Evolutionary conservation across 2,797 vertebrate species (phyloP), one percentile per base, ranked within the genome.

Genomic region (Ataeniobius toweri): DNA sequence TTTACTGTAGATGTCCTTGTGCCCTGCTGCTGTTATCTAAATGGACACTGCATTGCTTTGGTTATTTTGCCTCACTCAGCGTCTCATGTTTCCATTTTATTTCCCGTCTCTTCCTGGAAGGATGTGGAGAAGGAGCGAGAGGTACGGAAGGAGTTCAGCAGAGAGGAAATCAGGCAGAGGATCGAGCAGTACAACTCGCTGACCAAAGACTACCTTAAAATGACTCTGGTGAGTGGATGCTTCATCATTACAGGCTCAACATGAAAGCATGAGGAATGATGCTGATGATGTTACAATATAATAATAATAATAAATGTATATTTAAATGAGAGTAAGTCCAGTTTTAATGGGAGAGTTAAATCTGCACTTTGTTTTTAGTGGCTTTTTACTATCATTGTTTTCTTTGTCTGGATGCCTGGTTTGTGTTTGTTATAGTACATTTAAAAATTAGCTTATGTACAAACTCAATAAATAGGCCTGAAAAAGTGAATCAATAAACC

Each of bases 171-270:
- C 96, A 91, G 95, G 88, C 96, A 96, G 90, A 98, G 94, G 93
- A 94, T 99, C 79, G 96, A 98, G 78, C 94, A 92, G 71, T 99
- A 99, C 94, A 99, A 99, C 92, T 85, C 90, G 46, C 91, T 95
- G 76, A 98, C 98, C 80, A 97, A 91, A 81, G 97, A 99, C 95
- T 96, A 96, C 93, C 93, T 99, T 73, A 99, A 98, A 91, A 99
- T 99, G 98, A 99, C 97, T 61, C 93, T 98, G 93, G 96, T 96
- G 86, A 92, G 93, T 78, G 3, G 1, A 31, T 0, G 1, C 0
- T 24, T 59, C n/a, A 31, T 63, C 26, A 36, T 16, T 18, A 7
- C 4, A 41, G 10, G 1, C 36, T 31, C 2, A 65, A 16, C 50
- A 51, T 18, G 13, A 22, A 53, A 7, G 8, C 20, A 55, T 55